Evolutionary conservation across 1,140 invertebrate species (phyloP), one percentile per base, ranked within the genome.

Genomic region (Brachionus koreanus): DNA sequence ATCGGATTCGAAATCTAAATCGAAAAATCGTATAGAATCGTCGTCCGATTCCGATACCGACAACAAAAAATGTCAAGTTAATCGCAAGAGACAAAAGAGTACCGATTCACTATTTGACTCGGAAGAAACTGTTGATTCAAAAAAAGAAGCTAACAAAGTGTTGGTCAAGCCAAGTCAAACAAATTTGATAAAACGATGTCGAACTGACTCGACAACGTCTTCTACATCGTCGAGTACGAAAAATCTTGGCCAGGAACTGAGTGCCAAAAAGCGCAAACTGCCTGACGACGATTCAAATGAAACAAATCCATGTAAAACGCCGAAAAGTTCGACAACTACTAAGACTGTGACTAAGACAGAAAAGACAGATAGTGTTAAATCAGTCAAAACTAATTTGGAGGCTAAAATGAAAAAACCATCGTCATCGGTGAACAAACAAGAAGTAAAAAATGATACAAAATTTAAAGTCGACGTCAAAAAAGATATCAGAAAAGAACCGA

Each of bases 21-120:
- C 7, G 0, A 74, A 49, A 23, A 46, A 74, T 74, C 39, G 42
- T 4, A 74, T 74, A 1, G 16, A 74, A 29, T 35, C 25, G 19
- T 35, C 25, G 7, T 74, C 69, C n/a, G 42, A 74, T 25, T 74
- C 69, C 16, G 37, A 74, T n/a, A 29, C 3, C 19, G 42, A 16
- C 0, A 46, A 10, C 23, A 43, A 74, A 46, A 46, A 74, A 74
- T 19, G 23, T 19, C 23, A 74, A 74, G 23, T 13, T 12, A 74
- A 25, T 39, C 76, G 76, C 16, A 79, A 79, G 5, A 57, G 76
- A 37, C 61, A 61, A 37, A 79, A 79, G 19, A 79, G 76, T n/a
- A 57, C 37, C 25, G 76, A 79, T 42, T 79, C 76, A 5, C 12
- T 79, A 61, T 79, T 79, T 25, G 76, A 79, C 39, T 79, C 76